phyloP scores from a whole-genome alignment of 2,797 vertebrate genomes.

The Xenops minutus region DNA sequence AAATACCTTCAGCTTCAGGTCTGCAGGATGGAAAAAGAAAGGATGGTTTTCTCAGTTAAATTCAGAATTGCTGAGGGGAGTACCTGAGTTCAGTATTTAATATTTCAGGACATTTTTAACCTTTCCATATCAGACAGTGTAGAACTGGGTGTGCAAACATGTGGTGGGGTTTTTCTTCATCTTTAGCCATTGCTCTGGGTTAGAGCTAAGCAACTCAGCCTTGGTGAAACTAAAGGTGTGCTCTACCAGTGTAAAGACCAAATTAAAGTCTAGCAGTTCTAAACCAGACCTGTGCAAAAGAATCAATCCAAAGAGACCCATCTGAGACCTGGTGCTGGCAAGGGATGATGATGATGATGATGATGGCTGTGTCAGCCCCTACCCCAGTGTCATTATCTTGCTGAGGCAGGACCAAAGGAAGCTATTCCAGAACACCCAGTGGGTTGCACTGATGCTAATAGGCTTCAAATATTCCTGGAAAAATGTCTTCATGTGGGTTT shows the following conservation, averaged over 20 bases:
- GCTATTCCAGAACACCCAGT: background rate
- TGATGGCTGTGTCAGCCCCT: background rate
- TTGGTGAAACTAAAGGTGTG: background rate
- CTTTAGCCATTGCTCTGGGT: background rate
- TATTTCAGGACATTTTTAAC: background rate
- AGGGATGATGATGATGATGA: background rate
- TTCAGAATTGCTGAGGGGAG: background rate
- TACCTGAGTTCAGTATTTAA: background rate
- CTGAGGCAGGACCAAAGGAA: background rate
- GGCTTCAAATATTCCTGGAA: background rate
- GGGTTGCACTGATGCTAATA: background rate
- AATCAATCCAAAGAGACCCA: background rate
- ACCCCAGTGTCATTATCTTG: background rate
- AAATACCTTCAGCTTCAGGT: background rate
- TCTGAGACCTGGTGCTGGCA: background rate
- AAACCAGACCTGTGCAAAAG: background rate
- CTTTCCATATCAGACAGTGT: fast-evolving
- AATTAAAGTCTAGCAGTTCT: background rate
- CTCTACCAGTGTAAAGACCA: background rate
- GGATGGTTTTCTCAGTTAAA: background rate
- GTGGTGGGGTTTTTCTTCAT: background rate
- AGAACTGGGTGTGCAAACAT: background rate
- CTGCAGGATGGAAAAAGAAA: background rate
- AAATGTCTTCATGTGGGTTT: fast-evolving
- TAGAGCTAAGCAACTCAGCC: background rate